These are phyloP conservation scores for Ptychadena robeensis DNA, from an alignment of 2,797 vertebrate genomes.

Conservation along the genomic window DNA sequence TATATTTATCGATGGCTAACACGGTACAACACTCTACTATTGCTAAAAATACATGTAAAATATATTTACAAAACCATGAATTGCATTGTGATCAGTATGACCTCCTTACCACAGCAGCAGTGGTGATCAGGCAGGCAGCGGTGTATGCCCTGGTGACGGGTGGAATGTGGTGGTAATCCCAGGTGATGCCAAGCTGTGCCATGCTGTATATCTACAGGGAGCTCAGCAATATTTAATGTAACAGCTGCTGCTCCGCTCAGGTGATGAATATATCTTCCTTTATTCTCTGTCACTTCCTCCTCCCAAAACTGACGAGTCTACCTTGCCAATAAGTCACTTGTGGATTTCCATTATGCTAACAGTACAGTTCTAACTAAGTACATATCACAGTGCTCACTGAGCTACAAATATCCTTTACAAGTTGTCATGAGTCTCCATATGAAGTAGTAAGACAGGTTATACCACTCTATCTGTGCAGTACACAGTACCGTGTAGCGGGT, in stretches of 20 bases:
- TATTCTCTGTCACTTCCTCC: conserved; percentile 15
- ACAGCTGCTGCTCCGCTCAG: conserved; percentile 6
- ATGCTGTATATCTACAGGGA: background rate
- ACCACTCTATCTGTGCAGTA: too few relatives aligned
- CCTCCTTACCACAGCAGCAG: conserved; percentile 68
- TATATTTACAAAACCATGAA: too few relatives aligned
- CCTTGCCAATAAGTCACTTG: background rate
- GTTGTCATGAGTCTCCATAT: too few relatives aligned
- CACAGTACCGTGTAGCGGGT: too few relatives aligned
- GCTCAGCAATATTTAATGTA: background rate
- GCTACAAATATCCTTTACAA: too few relatives aligned
- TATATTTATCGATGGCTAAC: too few relatives aligned
- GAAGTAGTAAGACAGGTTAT: too few relatives aligned
- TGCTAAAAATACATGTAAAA: too few relatives aligned
- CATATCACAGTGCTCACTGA: too few relatives aligned
- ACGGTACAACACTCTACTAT: too few relatives aligned
- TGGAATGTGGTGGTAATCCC: conserved; percentile 72
- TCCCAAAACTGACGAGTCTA: background rate
- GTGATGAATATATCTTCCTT: background rate
- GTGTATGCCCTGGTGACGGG: conserved; percentile 78
- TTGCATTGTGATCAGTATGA: too few relatives aligned
- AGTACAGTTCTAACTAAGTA: background rate
- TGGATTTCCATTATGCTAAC: background rate
- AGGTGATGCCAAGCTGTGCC: background rate
- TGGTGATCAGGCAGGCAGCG: conserved; percentile 77